Percentiles rank a stretch among this genome's conserved stretches.
Conservation (phyloP, 1,140 invertebrate species). For the Trissolcus basalis region DNA sequence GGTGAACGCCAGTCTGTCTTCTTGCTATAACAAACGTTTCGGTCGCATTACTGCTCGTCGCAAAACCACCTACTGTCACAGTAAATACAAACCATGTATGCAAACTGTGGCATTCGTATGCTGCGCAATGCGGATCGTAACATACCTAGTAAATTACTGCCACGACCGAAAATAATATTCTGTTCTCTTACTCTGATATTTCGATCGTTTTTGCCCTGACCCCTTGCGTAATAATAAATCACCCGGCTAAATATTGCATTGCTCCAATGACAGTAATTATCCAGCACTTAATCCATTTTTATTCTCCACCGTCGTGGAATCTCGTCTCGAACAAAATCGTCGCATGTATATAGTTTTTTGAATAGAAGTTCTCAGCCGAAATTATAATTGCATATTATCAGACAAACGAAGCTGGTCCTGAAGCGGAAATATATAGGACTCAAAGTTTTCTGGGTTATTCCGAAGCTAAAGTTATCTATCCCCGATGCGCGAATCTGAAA, state of each 20-base stretch:
- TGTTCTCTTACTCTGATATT: constrained; percentile 39
- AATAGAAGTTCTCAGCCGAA: neutral
- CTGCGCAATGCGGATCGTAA: constrained; percentile 43
- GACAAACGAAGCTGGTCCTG: constrained; percentile 3
- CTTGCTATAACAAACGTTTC: constrained; percentile 52
- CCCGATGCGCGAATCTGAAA: constrained; percentile 49
- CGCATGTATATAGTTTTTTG: too few species aligned
- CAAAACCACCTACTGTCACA: constrained; percentile 64
- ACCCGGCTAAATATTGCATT: constrained; percentile 5
- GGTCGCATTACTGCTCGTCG: constrained; percentile 61
- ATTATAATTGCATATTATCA: constrained; percentile 9
- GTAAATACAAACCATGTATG: constrained; percentile 61
- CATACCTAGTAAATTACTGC: constrained; percentile 59
- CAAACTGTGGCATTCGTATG: constrained; percentile 57
- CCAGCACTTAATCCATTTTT: constrained; percentile 25
- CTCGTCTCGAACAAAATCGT: too few species aligned
- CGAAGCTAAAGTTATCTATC: constrained; percentile 51
- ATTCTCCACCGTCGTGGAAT: too few species aligned
- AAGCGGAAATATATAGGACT: constrained; percentile 27
- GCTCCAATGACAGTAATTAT: constrained; percentile 28
- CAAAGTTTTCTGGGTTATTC: constrained; percentile 52
- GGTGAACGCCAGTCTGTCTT: constrained; percentile 53
- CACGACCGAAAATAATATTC: constrained; percentile 60
- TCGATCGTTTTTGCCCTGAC: constrained; percentile 36
- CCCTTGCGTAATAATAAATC: constrained; percentile 42